phyloP scores from a whole-genome alignment of 2,888 invertebrate genomes.

The Lithophane socia region DNA sequence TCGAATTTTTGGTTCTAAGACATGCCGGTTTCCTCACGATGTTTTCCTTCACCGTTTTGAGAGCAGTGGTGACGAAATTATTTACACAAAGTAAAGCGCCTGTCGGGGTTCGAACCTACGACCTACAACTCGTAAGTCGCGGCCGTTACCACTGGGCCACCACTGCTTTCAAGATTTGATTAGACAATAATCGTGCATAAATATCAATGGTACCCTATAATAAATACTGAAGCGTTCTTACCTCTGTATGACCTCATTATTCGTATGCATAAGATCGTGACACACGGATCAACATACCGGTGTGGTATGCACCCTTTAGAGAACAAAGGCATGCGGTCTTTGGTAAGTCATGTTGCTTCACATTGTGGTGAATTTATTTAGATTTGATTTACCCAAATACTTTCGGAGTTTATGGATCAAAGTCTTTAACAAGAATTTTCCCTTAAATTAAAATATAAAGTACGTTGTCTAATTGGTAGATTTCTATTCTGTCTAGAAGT shows the following conservation, averaged over 20 bases:
- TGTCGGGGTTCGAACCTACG: no score
- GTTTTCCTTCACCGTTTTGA: no score
- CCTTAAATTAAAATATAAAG: not conserved
- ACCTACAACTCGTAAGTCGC: no score
- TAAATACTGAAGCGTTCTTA: constrained; percentile 23
- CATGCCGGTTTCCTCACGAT: no score
- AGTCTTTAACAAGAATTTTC: not conserved
- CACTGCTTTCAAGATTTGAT: no score
- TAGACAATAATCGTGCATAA: not conserved
- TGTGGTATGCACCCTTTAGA: constrained; percentile 40
- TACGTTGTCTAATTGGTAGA: not conserved
- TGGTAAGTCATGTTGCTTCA: constrained; percentile 24
- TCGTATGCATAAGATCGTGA: constrained; percentile 46
- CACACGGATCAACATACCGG: constrained; percentile 31
- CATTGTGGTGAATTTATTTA: not conserved
- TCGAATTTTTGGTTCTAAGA: no score
- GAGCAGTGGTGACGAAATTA: no score
- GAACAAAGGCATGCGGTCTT: constrained; percentile 13
- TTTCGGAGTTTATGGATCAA: not conserved
- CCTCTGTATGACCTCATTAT: constrained; percentile 40
- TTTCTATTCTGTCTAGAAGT: not conserved
- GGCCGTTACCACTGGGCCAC: no score
- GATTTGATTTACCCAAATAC: not conserved
- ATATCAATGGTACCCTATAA: not conserved
- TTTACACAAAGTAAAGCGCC: no score